A percentile compares a stretch with the other conserved stretches of the same genome.
phyloP scores from a whole-genome alignment of 2,888 invertebrate species.

The Amiota communis region DNA sequence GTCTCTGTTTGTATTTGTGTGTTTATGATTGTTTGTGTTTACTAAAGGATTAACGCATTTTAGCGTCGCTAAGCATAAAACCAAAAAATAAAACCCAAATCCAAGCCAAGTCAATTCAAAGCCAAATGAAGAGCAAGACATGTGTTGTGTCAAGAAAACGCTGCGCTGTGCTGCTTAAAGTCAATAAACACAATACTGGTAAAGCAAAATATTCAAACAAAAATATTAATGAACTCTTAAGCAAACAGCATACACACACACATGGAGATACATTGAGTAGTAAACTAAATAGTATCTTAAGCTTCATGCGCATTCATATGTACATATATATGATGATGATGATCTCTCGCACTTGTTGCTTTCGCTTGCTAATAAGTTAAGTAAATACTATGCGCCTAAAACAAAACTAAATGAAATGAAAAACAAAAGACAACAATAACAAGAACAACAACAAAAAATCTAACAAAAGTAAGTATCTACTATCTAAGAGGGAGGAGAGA shows the following conservation, averaged over 20 bases:
- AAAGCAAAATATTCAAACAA: slow-evolving; percentile 23
- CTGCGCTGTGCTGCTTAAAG: slow-evolving; percentile 28
- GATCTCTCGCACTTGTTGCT: slow-evolving; percentile 30
- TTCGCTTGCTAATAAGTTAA: slow-evolving; percentile 59
- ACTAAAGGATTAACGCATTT: slow-evolving; percentile 57
- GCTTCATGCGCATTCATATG: no score
- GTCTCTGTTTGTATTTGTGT: background rate
- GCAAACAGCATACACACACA: slow-evolving; percentile 7
- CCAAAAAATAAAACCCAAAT: background rate
- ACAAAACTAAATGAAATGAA: slow-evolving; percentile 41
- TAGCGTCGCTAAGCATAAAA: slow-evolving; percentile 6
- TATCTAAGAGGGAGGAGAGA: background rate
- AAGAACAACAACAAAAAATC: background rate
- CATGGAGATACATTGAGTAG: no score
- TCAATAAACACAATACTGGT: slow-evolving; percentile 52
- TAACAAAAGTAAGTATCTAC: background rate
- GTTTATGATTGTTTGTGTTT: slow-evolving; percentile 50
- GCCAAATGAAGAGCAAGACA: no score
- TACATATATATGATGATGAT: no score
- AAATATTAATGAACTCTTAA: slow-evolving; percentile 34
- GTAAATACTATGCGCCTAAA: slow-evolving; percentile 58
- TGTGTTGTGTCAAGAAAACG: no score
- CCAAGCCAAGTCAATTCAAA: no score
- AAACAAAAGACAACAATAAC: slow-evolving; percentile 26
- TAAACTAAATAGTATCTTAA: no score